Evolutionary conservation across 2,797 vertebrate genomes (phyloP), one percentile per base, ranked within the genome.

Genomic region (Molothrus ater): DNA sequence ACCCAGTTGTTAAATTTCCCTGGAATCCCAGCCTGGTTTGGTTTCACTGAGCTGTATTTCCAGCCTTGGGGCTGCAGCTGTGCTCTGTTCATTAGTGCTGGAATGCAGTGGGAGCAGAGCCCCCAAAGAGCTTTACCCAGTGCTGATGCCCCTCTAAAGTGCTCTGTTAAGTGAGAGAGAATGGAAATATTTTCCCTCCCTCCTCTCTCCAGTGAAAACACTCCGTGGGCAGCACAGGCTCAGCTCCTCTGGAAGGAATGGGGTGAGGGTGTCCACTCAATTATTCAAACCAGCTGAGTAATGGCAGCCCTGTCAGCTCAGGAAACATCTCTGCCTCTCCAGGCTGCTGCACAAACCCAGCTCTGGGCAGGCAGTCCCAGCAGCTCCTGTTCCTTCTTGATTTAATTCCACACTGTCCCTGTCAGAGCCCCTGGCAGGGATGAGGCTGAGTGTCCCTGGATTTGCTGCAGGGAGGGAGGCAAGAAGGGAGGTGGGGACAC

Each of bases 221-320:
- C 88, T 94, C 72, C 50, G 54, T 60, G 95, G 83, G 38, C 95
- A 92, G 92, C 83, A 59, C 64, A 65, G 65, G 71, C 93, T 80
- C 50, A 14, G 70, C 5, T 89, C 93, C 74, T 69, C 59, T 24
- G 61, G 40, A 85, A 89, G 75, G 54, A 93, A 91, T 5, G 61
- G 87, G 86, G n/a, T 1, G 36, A 93, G 60, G 19, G 64, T 59
- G 93, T 82, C 93, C 94, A 93, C 95, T 97, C 95, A 95, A 92
- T 94, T 96, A 96, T 97, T 97, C 95, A 95, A 94, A 96, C 38
- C 78, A 93, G 95, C 86, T 95, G 93, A 91, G 85, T 86, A 95
- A 94, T 72, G 95, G 88, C 76, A 86, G 94, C 34, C 88, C 91
- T 94, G 93, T 92, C 93, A 96, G 95, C 86, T 94, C 85, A 68